Evolutionary conservation across 2,888 invertebrate genomes (phyloP).

Genomic region (Polyploca ridens): DNA sequence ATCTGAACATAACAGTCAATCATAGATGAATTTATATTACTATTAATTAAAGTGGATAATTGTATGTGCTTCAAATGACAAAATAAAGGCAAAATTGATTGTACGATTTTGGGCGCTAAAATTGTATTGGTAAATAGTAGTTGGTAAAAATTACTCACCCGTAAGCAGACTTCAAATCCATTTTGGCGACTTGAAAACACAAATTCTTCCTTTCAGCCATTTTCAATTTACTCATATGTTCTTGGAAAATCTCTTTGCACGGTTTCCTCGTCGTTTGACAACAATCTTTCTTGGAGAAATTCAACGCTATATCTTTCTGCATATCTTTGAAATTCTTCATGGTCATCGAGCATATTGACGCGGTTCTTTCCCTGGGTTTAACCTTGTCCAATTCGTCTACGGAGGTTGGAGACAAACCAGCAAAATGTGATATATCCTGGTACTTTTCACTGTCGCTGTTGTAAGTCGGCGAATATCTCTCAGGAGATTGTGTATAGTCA

Average conservation of each 20-base stretch:
- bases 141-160: conserved; percentile 61
- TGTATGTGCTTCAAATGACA: no score
- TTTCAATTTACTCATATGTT: conserved; percentile 53
- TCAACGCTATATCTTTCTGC: conserved; percentile 62
- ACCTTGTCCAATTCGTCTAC: conserved; percentile 33
- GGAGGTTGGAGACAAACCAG: conserved; percentile 36
- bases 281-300: conserved; percentile 66
- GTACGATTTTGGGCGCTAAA: no score
- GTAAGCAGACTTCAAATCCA: conserved; percentile 61
- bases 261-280: conserved; percentile 54
- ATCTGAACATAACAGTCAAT: no score
- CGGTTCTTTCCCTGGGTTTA: conserved; percentile 38
- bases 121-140: no score
- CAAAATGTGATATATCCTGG: conserved; percentile 55
- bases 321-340: conserved; percentile 71
- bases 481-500: conserved; percentile 59
- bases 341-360: conserved; percentile 51
- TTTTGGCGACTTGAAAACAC: conserved; percentile 57
- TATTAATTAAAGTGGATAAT: no score
- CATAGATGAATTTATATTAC: no score
- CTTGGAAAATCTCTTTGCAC: conserved; percentile 61
- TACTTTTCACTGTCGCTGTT: conserved; percentile 66
- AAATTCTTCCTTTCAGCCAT: conserved; percentile 51
- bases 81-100: no score
- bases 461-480: conserved; percentile 55